phyloP scores from a whole-genome alignment of 1,140 invertebrate genomes.

The Drosophila subobscura region DNA sequence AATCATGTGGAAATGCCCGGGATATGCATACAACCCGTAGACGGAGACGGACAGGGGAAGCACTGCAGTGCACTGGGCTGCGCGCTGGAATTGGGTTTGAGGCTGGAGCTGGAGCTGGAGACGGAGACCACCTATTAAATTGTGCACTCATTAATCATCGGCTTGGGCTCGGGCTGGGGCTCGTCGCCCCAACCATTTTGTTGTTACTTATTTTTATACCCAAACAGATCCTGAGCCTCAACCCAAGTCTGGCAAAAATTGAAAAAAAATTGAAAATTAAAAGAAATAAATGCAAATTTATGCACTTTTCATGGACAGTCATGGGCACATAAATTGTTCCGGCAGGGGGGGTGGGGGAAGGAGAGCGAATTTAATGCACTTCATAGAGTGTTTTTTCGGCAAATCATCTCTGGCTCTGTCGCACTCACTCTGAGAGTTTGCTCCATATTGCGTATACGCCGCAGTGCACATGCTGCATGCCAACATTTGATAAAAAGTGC shows the following conservation, averaged over 20 bases:
- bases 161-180: conserved; percentile 22
- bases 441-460: conserved; percentile 70
- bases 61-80: neutral
- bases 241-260: conserved; percentile 8
- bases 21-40: conserved; percentile 54
- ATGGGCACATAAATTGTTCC: conserved; percentile 41
- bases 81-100: neutral
- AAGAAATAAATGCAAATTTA: conserved; percentile 73
- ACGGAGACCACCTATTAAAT: conserved; percentile 79
- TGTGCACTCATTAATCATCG: conserved; percentile 79
- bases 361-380: conserved; percentile 66
- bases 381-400: conserved; percentile 62
- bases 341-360: neutral
- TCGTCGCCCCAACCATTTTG: conserved; percentile 9
- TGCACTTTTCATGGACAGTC: conserved; percentile 66
- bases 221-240: neutral
- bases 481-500: conserved; percentile 50
- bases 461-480: conserved; percentile 57
- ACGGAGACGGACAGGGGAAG: conserved; percentile 13
- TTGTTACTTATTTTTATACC: conserved; percentile 63
- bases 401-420: conserved; percentile 24
- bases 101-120: neutral
- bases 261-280: conserved; percentile 37
- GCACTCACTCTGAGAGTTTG: conserved; percentile 1
- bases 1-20: conserved; percentile 77